These are phyloP conservation scores for Solea senegalensis DNA, from an alignment of 2,113 vertebrate genomes.

Conservation along the genomic window DNA sequence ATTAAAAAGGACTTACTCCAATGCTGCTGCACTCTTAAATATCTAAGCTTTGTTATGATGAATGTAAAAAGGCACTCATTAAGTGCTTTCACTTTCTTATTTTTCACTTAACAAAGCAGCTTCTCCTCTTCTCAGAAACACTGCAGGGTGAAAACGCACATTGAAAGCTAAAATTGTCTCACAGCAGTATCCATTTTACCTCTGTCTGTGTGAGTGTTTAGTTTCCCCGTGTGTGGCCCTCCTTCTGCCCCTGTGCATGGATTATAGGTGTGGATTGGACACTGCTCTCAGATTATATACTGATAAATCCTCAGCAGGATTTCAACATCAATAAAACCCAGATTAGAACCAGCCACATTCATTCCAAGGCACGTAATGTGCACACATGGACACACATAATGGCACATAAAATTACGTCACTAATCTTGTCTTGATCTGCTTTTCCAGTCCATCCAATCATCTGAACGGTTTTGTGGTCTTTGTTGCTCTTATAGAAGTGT, in stretches of 20 bases:
- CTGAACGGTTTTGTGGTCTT: neutral
- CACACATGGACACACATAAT: conserved; percentile 16
- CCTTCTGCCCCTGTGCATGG: conserved; percentile 19
- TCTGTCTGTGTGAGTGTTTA: neutral
- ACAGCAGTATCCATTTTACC: neutral
- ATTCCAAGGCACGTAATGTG: conserved; percentile 32
- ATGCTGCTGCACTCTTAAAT: too few species aligned
- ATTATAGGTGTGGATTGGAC: conserved; percentile 53
- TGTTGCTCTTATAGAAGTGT: neutral
- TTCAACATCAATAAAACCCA: conserved; percentile 51
- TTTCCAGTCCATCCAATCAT: neutral
- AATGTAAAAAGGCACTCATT: neutral
- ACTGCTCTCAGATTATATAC: conserved; percentile 63
- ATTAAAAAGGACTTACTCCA: too few species aligned
- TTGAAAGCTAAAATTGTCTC: conserved; percentile 23
- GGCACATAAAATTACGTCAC: conserved; percentile 7
- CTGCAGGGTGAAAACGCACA: conserved; percentile 14
- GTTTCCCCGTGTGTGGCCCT: conserved; percentile 3
- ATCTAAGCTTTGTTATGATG: neutral
- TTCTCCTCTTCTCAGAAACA: conserved; percentile 14
- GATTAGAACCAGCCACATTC: conserved; percentile 59
- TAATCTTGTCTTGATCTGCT: conserved; percentile 8
- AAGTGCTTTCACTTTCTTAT: neutral
- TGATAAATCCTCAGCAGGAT: conserved; percentile 39
- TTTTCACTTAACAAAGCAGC: neutral